Evolutionary conservation across 2,113 vertebrate species (phyloP), one percentile per base, ranked within the genome.

Genomic region (Phodopus roborovskii): DNA sequence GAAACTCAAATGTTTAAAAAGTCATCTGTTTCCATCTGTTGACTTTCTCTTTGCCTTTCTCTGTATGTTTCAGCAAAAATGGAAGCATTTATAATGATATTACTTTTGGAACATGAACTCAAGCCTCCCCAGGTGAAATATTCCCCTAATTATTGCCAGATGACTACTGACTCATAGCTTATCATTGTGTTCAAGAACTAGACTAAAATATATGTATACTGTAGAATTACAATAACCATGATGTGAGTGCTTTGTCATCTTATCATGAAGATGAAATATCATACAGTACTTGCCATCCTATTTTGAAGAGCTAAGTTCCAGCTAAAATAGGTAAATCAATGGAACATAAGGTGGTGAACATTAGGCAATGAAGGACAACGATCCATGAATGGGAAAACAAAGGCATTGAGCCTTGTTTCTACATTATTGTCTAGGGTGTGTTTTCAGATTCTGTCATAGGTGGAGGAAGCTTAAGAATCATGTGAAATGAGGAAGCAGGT

Each of bases 1-100:
- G 87, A 84, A 81, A 62, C 24, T 91, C 19, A 84, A 92, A 50
- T 42, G 64, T 92, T 88, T 84, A 12, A 22, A 95, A 71, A 84
- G 79, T 88, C 13, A 73, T 92, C 28, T 94, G 16, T 85, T 92
- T 82, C 75, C 71, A 64, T 71, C 17, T 81, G 28, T 62, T 33
- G 33, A 36, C 36, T 19, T 95, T 84, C 16, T 56, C 28, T 86
- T 60, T 92, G 33, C 58, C 86, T 92, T 12, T 3, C 22, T 93
- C 15, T 56, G 13, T 64, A n/a, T 7, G 50, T 88, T 79, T 89
- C 28, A n/a, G 58, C 24, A 42, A n/a, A 83, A 42, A 60, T 60
- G 26, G 87, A 22, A 93, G 85, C 16, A 2, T 15, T 88, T 94
- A 48, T 70, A 83, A 28, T 62, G 28, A 90, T 78, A 79, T 0